These are phyloP conservation scores for Spialia ferax DNA, from an alignment of 2,888 invertebrate genomes.

Conservation along the genomic window DNA sequence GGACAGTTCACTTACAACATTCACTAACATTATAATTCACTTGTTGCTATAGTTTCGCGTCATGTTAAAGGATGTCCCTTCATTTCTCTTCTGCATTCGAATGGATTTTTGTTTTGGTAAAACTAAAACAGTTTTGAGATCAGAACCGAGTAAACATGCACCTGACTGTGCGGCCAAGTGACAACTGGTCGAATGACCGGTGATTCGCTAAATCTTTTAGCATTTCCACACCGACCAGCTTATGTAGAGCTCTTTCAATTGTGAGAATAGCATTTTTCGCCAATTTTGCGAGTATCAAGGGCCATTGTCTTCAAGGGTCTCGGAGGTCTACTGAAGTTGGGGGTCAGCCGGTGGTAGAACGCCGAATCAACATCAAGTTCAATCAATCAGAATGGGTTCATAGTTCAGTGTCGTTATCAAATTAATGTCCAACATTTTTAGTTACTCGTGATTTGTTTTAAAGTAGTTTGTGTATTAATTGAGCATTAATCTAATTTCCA, in stretches of 20 bases:
- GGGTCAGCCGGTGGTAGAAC: not conserved
- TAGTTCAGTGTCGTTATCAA: constrained; percentile 6
- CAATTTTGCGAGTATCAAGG: not conserved
- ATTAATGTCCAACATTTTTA: not conserved
- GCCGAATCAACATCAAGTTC: not conserved
- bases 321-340: not conserved
- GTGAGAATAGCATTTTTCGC: not conserved
- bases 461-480: not conserved
- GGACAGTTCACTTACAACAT: constrained; percentile 22
- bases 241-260: constrained; percentile 12
- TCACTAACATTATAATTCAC: constrained; percentile 36
- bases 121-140: not conserved
- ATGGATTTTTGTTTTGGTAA: not conserved
- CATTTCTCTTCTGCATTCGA: not conserved
- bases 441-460: not conserved
- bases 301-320: no score
- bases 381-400: not conserved
- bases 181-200: constrained; percentile 57
- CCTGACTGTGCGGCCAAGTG: constrained; percentile 52
- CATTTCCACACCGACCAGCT: constrained; percentile 11
- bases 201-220: constrained; percentile 21
- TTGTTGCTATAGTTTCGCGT: not conserved
- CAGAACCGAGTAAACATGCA: constrained; percentile 44
- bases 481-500: no score
- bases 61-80: not conserved